Percentiles rank a stretch among this genome's conserved stretches.
Evolutionary conservation across 2,888 invertebrate species (phyloP).

Genomic region (Cantharis nigra): DNA sequence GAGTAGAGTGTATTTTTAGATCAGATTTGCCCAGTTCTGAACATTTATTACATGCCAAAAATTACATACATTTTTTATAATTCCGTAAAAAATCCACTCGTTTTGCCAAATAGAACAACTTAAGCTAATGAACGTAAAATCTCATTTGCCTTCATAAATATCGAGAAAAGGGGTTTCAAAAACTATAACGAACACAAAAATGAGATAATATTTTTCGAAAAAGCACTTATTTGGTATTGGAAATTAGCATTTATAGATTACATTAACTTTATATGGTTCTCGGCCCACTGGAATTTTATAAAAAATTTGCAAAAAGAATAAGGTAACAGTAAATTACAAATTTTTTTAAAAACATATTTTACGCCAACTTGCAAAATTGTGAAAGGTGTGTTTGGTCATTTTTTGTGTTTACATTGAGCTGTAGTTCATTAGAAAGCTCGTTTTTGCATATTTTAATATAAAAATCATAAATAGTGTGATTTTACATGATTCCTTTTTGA

Average conservation of each 20-base stretch:
- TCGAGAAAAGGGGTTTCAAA: neutral
- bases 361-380: neutral
- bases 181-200: neutral
- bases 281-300: neutral
- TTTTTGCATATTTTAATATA: neutral
- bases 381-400: neutral
- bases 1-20: constrained; percentile 29
- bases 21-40: constrained; percentile 24
- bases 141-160: neutral
- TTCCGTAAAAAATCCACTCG: neutral
- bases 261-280: neutral
- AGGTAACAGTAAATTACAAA: neutral
- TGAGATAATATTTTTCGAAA: neutral
- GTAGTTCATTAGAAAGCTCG: neutral
- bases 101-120: neutral
- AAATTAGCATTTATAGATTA: neutral
- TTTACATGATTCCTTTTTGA: neutral
- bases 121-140: neutral
- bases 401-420: neutral
- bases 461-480: neutral
- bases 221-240: neutral
- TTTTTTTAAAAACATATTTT: constrained; percentile 2
- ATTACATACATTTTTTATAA: constrained; percentile 19
- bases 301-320: neutral
- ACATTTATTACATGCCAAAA: constrained; percentile 24